phyloP scores from a whole-genome alignment of 2,113 vertebrate species.

The Vidua chalybeata region DNA sequence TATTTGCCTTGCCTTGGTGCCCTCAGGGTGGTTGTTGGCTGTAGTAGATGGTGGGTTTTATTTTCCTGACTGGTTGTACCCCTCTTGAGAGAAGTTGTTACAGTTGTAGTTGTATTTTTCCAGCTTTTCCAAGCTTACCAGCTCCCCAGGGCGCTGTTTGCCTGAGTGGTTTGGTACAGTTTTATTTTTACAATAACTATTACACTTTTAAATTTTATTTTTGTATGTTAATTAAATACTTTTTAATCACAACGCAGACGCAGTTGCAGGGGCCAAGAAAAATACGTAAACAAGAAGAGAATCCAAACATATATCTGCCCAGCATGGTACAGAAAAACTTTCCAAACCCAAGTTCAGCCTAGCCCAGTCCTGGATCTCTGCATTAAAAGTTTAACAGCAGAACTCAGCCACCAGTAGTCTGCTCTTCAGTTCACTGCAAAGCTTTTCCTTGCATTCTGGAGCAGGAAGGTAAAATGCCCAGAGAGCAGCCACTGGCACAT shows the following conservation, averaged over 20 bases:
- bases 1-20: slow-evolving; percentile 13
- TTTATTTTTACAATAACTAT: slow-evolving; percentile 66
- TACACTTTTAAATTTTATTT: slow-evolving; percentile 72
- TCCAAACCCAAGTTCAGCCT: slow-evolving; percentile 10
- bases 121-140: slow-evolving; percentile 47
- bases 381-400: neutral
- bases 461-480: neutral
- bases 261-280: slow-evolving; percentile 53
- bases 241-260: slow-evolving; percentile 42
- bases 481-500: neutral
- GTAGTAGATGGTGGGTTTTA: slow-evolving; percentile 6
- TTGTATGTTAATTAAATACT: slow-evolving; percentile 73
- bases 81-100: slow-evolving; percentile 22
- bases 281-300: slow-evolving; percentile 69
- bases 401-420: neutral
- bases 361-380: neutral
- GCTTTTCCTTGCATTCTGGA: neutral
- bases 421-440: neutral
- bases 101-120: slow-evolving; percentile 46
- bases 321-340: slow-evolving; percentile 26
- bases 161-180: slow-evolving; percentile 62
- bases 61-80: slow-evolving; percentile 49
- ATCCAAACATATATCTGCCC: slow-evolving; percentile 62
- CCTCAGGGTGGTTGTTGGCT: slow-evolving; percentile 9
- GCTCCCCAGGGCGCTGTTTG: slow-evolving; percentile 26